A percentile compares a stretch with the other conserved stretches of the same genome.
phyloP scores from a whole-genome alignment of 2,797 vertebrate species.

The Cacajao melanocephalus region DNA sequence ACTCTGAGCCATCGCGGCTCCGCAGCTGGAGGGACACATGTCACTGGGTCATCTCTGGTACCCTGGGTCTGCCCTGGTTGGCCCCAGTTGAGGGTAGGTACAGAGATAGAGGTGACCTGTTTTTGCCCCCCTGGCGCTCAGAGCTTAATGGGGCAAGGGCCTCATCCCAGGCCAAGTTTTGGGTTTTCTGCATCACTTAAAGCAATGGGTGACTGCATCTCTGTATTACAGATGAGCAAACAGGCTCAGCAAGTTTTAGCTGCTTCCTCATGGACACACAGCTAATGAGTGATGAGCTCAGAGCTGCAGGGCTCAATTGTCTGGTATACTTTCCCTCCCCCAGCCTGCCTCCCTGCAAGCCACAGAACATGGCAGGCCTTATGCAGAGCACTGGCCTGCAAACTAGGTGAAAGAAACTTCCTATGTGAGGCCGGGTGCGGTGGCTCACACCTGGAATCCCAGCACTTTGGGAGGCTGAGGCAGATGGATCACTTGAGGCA shows the following conservation, averaged over 20 bases:
- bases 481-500: no score
- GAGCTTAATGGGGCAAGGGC: background rate
- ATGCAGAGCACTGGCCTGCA: background rate
- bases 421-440: background rate
- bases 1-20: slow-evolving; percentile 92
- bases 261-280: background rate
- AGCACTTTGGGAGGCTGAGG: background rate
- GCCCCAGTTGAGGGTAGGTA: background rate
- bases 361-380: background rate
- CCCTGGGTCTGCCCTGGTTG: background rate
- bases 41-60: background rate
- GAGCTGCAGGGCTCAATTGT: background rate
- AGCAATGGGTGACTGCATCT: background rate
- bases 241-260: background rate
- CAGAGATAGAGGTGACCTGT: background rate
- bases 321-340: background rate
- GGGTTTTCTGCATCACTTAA: background rate
- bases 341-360: background rate
- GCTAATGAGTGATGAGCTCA: background rate
- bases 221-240: background rate
- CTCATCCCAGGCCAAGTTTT: background rate
- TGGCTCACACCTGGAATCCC: no score
- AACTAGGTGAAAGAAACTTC: background rate
- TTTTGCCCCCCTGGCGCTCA: background rate
- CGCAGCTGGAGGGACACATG: slow-evolving; percentile 86